Conservation (phyloP, 2,113 vertebrate genomes). For the Sceloporus tristichus region DNA sequence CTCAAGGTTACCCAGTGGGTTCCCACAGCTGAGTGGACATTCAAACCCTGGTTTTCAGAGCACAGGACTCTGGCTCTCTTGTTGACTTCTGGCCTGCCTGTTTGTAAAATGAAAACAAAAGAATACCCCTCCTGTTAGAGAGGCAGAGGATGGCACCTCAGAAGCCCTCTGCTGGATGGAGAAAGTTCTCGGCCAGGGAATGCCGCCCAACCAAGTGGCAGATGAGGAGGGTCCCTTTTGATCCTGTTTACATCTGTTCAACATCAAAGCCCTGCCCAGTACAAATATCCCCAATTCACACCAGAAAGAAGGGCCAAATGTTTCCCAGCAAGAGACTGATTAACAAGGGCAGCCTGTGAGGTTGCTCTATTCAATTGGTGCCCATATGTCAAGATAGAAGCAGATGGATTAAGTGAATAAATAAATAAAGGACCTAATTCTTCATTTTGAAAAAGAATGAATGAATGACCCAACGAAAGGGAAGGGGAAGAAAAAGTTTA, state of each 20-base stretch:
- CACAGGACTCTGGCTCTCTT: background rate
- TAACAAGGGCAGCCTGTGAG: background rate
- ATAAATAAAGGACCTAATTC: background rate
- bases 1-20: too few relatives aligned
- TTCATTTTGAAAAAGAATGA: background rate
- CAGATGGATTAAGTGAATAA: background rate
- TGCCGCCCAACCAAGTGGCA: background rate
- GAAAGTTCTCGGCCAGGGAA: background rate
- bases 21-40: too few relatives aligned
- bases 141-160: background rate
- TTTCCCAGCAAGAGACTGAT: conserved; percentile 18
- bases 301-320: conserved; percentile 29
- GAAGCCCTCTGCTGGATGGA: background rate
- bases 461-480: background rate
- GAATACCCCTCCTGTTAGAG: background rate
- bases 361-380: background rate
- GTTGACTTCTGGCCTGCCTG: background rate
- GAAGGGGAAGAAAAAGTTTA: background rate
- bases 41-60: too few relatives aligned
- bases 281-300: conserved; percentile 36
- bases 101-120: background rate
- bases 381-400: background rate
- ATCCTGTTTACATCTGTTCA: conserved; percentile 1
- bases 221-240: background rate
- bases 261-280: conserved; percentile 23